Evolutionary conservation across 1,140 invertebrate genomes (phyloP).

Genomic region (Caerostris extrusa): DNA sequence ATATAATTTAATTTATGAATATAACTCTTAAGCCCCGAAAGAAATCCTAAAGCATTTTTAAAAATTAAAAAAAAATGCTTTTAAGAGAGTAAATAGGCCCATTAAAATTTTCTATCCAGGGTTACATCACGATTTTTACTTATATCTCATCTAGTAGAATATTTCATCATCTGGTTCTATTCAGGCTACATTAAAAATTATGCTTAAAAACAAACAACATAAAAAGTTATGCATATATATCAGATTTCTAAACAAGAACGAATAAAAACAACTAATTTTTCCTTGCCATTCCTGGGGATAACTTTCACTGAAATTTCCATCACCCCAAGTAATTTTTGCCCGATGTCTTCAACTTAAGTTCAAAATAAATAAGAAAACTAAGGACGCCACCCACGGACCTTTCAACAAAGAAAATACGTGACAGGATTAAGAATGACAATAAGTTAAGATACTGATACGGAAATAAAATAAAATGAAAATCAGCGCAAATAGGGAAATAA

Average conservation of each 20-base stretch:
- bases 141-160: too few species aligned
- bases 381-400: background rate
- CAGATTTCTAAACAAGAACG: background rate
- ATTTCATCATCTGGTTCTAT: too few species aligned
- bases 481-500: conserved; percentile 15
- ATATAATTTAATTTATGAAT: too few species aligned
- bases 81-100: too few species aligned
- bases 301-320: background rate
- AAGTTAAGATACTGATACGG: conserved; percentile 36
- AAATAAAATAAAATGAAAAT: conserved; percentile 61
- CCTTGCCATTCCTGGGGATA: background rate
- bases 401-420: conserved; percentile 24
- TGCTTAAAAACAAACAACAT: too few species aligned
- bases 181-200: too few species aligned
- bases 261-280: background rate
- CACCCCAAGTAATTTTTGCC: background rate
- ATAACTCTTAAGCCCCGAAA: too few species aligned
- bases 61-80: too few species aligned
- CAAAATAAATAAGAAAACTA: conserved; percentile 6
- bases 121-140: too few species aligned
- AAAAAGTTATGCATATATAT: background rate
- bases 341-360: background rate
- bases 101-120: too few species aligned
- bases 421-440: conserved; percentile 65
- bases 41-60: too few species aligned